Conservation (phyloP, 2,888 invertebrate species). For the Lampropteryx suffumata region DNA sequence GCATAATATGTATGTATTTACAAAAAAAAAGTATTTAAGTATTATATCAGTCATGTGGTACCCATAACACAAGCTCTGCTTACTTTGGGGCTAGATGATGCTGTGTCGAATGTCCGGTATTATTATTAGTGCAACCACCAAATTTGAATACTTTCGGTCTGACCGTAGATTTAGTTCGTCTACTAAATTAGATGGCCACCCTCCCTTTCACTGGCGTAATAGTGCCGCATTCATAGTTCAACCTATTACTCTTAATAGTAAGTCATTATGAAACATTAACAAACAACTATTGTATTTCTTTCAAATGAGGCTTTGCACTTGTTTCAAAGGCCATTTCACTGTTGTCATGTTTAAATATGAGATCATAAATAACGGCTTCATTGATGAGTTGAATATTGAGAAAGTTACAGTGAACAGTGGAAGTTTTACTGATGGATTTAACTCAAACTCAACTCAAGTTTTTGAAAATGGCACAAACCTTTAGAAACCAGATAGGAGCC, state of each 20-base stretch:
- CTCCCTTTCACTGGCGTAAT: constrained; percentile 77
- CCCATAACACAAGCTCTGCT: too few relatives aligned
- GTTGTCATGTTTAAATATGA: constrained; percentile 26
- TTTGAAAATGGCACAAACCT: too few relatives aligned
- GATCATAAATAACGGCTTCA: constrained; percentile 21
- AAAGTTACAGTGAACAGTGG: constrained; percentile 7
- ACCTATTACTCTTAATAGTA: constrained; percentile 39
- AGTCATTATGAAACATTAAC: constrained; percentile 35
- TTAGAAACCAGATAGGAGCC: too few relatives aligned
- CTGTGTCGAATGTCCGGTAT: too few relatives aligned
- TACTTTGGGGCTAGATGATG: too few relatives aligned
- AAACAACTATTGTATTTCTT: constrained; percentile 38
- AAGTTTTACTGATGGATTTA: background rate
- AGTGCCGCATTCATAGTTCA: constrained; percentile 61
- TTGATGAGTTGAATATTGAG: constrained; percentile 18
- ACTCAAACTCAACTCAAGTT: too few relatives aligned
- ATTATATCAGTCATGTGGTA: too few relatives aligned
- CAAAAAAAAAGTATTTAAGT: too few relatives aligned
- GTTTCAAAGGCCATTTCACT: constrained; percentile 13
- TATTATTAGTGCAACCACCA: background rate
- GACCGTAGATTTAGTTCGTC: constrained; percentile 56
- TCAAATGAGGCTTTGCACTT: constrained; percentile 30
- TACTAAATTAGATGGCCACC: constrained; percentile 74
- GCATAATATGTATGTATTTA: too few relatives aligned
- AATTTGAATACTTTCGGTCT: constrained; percentile 17